Base-by-base conservation (phyloP, 1,140 invertebrate genomes). In the Philotrypesis tridentata region DNA sequence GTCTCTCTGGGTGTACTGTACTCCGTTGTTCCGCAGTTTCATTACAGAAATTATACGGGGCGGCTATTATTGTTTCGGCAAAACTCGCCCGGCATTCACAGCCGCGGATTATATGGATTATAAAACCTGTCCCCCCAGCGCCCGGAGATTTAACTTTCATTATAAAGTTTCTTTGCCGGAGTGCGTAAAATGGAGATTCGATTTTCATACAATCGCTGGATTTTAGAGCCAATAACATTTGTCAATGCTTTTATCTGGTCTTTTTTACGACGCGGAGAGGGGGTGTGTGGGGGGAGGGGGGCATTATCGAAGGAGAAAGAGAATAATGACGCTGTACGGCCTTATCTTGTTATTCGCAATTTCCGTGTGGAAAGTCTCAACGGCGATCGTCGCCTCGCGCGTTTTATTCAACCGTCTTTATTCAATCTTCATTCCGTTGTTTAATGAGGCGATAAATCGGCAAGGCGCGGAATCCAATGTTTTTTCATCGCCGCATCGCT, bases 11-110 rank as follows among this genome's bases (percentile, higher is more conserved):
- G 25, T 29, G 25, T 29, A 65, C 23, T 29, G 25, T 25, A 29
- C n/a, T n/a, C n/a, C n/a, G n/a, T n/a, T n/a, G 27, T 65, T 29
- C 8, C 63, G 63, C 63, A 29, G 63, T 65, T 65, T 65, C 63
- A 25, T 25, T 65, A 65, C 9, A 65, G 63, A 65, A 65, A 31
- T 55, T 55, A 55, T 55, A 55, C 48, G 21, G 48, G n/a, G 48
- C 48, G 21, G 21, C 48, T 55, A 55, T 55, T n/a, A 55, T 55
- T 55, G 48, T 55, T 55, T 55, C 48, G 48, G 1, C 48, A 17
- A 55, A 55, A 55, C 48, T 55, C n/a, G 17, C 48, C 6, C 48
- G 48, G 14, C 48, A 4, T 55, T 55, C 4, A 21, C 48, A 37
- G 48, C 48, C 17, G 40, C 40, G 48, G 48, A 55, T 55, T 55